Conservation (phyloP, 2,888 invertebrate species). For the Aplocera efformata region DNA sequence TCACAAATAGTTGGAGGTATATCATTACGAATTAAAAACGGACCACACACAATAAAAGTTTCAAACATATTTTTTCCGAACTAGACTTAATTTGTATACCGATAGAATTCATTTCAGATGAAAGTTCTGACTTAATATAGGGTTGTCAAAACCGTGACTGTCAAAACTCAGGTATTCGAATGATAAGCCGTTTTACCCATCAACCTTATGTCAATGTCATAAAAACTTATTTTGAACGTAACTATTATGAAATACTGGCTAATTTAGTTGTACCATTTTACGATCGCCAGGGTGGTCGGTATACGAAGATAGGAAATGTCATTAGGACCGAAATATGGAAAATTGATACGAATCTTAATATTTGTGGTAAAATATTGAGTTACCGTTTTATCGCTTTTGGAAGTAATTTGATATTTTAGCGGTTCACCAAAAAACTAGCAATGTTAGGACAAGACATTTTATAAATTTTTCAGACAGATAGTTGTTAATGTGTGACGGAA, state of each 20-base stretch:
- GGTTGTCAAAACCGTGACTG: conserved; percentile 19
- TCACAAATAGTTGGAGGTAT: conserved; percentile 15
- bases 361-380: conserved; percentile 24
- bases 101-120: conserved; percentile 1
- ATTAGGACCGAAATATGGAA: conserved; percentile 22
- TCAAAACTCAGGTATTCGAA: conserved; percentile 26
- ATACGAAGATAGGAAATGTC: conserved; percentile 20
- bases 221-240: conserved; percentile 11
- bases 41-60: conserved; percentile 22
- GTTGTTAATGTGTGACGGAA: too few relatives aligned
- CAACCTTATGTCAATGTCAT: conserved; percentile 2
- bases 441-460: too few relatives aligned
- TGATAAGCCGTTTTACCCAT: conserved; percentile 8
- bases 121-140: conserved; percentile 1
- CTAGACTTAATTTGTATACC: background rate
- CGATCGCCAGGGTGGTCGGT: conserved; percentile 22
- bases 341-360: conserved; percentile 25
- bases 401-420: conserved; percentile 21
- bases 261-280: conserved; percentile 23
- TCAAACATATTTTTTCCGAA: conserved; percentile 7
- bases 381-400: conserved; percentile 12
- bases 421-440: too few relatives aligned
- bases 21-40: conserved; percentile 18
- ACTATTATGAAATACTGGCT: conserved; percentile 1
- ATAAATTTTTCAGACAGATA: too few relatives aligned